A percentile compares a stretch with the other conserved stretches of the same genome.
phyloP scores from a whole-genome alignment of 1,140 invertebrate species.

The Musca domestica region DNA sequence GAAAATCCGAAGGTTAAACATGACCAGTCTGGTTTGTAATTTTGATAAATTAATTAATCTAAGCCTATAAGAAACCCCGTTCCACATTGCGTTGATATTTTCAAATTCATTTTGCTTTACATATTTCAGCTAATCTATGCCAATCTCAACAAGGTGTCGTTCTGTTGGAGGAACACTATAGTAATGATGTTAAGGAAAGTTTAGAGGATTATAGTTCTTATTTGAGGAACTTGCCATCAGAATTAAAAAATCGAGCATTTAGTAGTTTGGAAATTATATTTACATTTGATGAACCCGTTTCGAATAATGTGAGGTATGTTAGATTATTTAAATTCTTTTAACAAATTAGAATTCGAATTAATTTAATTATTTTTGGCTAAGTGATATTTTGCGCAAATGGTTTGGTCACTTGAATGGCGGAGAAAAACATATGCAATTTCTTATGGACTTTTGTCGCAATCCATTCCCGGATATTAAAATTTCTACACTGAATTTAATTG shows the following conservation, averaged over 20 bases:
- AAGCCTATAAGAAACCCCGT: no score
- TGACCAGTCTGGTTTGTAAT: no score
- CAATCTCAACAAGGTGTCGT: conserved; percentile 68
- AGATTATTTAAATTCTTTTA: neutral
- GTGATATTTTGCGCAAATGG: conserved; percentile 57
- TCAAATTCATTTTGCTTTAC: no score
- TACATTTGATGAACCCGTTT: conserved; percentile 40
- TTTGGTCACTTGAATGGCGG: conserved; percentile 54
- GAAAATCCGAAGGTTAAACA: no score
- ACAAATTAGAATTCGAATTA: neutral
- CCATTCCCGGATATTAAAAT: conserved; percentile 67
- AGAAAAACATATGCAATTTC: conserved; percentile 52
- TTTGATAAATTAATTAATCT: no score
- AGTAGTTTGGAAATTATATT: conserved; percentile 62
- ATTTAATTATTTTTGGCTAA: conserved; percentile 30
- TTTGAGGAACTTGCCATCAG: conserved; percentile 60
- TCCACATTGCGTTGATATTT: no score
- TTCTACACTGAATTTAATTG: conserved; percentile 57
- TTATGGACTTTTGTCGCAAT: conserved; percentile 58
- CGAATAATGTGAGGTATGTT: conserved; percentile 19
- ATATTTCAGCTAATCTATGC: conserved; percentile 35
- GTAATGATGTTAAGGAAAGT: conserved; percentile 53
- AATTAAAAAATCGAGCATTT: conserved; percentile 63
- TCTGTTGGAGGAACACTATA: conserved; percentile 59
- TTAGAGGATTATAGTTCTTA: conserved; percentile 59